Base-by-base conservation (phyloP, 2,113 vertebrate species). In the Chaetops frenatus region DNA sequence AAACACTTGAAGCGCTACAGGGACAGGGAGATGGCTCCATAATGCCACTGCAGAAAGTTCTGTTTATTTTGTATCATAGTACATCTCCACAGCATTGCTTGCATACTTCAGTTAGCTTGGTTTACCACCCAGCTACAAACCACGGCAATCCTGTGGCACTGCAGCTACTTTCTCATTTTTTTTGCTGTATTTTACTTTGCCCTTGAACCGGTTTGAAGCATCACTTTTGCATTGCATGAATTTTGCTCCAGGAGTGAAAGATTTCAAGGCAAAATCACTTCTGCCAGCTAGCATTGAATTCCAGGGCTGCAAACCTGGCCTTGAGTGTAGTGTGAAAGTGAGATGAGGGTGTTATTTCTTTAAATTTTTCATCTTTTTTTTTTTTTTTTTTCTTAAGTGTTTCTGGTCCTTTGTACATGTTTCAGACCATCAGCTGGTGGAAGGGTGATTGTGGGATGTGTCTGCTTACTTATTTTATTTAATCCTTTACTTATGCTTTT, bases 161-260 rank as follows among this genome's bases (percentile, higher is more conserved):
- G 67, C 29, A 60, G 53, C 56, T 70, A 1, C 36, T 65, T 77
- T 42, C 58, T 35, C 28, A 0, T 78, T 70, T n/a, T 70, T n/a
- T 36, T 79, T 36, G 15, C n/a, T 40, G 10, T 38, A 3, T 50
- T 91, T 86, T 90, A 3, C 31, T 85, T 76, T 82, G 35, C 47
- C 47, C 38, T 25, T 54, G 10, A 61, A 14, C 35, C 45, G 27
- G 19, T 69, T 44, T 6, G 20, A 64, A 29, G 36, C 9, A 5
- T 78, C 0, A 0, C 28, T 81, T 85, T 35, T 80, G n/a, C 47
- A 6, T 10, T 42, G 31, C 4, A 0, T 35, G 44, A 29, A 11
- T 86, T 65, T 57, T 3, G 0, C 7, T 69, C 23, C 13, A 29
- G 25, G 74, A 81, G 21, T 10, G 25, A 67, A 79, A 35, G 33